phyloP scores from a whole-genome alignment of 2,797 vertebrate genomes.

The Alectoris magna region DNA sequence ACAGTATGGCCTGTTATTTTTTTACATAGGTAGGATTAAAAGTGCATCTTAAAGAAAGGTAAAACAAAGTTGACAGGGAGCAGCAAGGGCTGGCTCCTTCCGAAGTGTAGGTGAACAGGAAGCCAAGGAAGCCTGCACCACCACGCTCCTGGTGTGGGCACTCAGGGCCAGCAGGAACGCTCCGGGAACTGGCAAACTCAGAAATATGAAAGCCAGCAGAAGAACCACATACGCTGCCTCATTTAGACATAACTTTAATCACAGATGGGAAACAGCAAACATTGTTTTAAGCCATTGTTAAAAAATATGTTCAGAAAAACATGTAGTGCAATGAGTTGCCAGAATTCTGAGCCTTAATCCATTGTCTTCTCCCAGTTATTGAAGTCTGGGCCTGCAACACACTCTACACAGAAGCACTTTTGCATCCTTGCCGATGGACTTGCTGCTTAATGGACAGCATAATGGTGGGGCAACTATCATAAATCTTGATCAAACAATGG shows the following conservation, averaged over 20 bases:
- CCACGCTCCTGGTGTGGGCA: background rate
- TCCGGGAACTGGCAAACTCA: background rate
- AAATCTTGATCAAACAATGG: background rate
- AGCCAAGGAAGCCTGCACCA: background rate
- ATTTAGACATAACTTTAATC: background rate
- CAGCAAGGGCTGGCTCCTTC: background rate
- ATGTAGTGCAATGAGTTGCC: background rate
- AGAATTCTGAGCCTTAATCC: background rate
- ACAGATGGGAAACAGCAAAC: background rate
- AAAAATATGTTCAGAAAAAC: background rate
- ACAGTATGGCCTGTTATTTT: background rate
- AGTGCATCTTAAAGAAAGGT: background rate
- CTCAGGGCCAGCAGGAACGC: background rate
- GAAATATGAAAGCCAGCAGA: background rate
- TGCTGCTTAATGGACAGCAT: background rate
- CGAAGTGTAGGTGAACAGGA: background rate
- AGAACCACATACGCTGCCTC: background rate
- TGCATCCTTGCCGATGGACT: background rate
- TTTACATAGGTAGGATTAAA: constrained; percentile 1
- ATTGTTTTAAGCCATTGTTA: background rate
- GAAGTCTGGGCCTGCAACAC: rapidly evolving
- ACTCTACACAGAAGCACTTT: background rate
- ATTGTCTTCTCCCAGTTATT: background rate
- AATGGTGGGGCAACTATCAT: background rate
- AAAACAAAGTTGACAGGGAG: background rate